Evolutionary conservation across 1,140 invertebrate species (phyloP), one percentile per base, ranked within the genome.

Genomic region (Colletes gigas): DNA sequence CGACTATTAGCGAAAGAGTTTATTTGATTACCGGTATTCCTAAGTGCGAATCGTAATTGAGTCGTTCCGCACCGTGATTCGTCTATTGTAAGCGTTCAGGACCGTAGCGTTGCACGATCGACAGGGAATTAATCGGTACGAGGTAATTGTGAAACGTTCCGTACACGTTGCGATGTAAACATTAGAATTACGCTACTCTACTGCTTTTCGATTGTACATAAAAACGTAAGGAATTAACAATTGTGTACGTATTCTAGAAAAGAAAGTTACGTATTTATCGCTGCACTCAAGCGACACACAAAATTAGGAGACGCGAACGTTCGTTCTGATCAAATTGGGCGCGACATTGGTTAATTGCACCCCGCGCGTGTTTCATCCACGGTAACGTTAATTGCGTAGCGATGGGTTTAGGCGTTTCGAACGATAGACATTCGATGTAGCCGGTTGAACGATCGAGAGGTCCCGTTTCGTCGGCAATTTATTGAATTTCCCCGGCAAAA

Each of bases 151-250:
- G 39, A 76, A 19, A 67, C 52, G 15, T 41, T 69, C 41, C 7
- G 8, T 7, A 39, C 77, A 41, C 14, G 47, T 14, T 62, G 47
- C 68, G 57, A 63, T 41, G 39, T n/a, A 60, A 70, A 50, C 21
- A 50, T 71, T 78, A 71, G 15, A 65, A 66, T 72, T 79, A 73
- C 70, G 77, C 77, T 79, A 79, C 70, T 79, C 70, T 60, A 79
- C 77, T 79, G 77, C 69, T 79, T 79, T 30, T 79, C 69, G 41
- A 79, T 79, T 79, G 50, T 79, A 79, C 69, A 50, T 79, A 79
- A 52, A 66, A n/a, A 30, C 63, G 63, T 19, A 17, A 66, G 68
- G 50, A n/a, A 72, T 69, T 21, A 78, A 63, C 62, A 41, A 73
- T 73, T 41, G 63, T 39, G 63, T 67, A 54, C 63, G 41, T 57